A percentile compares a stretch with the other conserved stretches of the same genome.
Conservation (phyloP, 1,140 invertebrate genomes). For the Neoseiulus cucumeris region DNA sequence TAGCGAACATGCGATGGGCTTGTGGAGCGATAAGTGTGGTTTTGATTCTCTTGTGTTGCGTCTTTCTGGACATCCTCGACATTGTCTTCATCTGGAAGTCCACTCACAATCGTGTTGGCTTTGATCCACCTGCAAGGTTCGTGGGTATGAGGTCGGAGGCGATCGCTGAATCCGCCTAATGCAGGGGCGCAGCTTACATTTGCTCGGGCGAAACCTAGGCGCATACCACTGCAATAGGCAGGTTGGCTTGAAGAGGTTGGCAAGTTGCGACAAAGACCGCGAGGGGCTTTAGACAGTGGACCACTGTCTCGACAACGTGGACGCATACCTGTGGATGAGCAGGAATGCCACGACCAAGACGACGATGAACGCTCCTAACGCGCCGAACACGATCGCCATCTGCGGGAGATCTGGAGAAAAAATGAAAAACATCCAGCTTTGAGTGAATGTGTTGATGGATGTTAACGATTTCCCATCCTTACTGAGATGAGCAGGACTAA, state of each 20-base stretch:
- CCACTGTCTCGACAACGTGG: background rate
- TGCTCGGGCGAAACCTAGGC: too few species aligned
- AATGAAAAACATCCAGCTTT: too few species aligned
- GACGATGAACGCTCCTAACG: constrained; percentile 7
- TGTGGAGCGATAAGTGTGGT: background rate
- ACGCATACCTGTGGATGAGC: constrained; percentile 10
- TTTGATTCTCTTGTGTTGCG: background rate
- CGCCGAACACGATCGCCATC: background rate
- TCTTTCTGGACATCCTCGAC: background rate
- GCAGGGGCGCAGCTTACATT: too few species aligned
- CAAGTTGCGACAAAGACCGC: background rate
- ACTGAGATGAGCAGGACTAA: too few species aligned
- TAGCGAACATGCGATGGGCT: constrained; percentile 8
- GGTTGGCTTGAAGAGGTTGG: too few species aligned
- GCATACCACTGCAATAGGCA: too few species aligned
- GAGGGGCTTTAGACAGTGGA: background rate
- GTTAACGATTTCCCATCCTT: too few species aligned
- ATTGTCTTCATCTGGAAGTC: background rate
- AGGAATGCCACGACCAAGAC: constrained; percentile 5
- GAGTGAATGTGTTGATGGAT: too few species aligned
- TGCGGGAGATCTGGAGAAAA: background rate
- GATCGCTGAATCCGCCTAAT: too few species aligned
- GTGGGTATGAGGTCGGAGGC: too few species aligned
- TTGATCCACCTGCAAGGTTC: constrained; percentile 2
- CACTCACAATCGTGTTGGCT: background rate